phyloP scores from a whole-genome alignment of 2,888 invertebrate species.

The Sesia apiformis region DNA sequence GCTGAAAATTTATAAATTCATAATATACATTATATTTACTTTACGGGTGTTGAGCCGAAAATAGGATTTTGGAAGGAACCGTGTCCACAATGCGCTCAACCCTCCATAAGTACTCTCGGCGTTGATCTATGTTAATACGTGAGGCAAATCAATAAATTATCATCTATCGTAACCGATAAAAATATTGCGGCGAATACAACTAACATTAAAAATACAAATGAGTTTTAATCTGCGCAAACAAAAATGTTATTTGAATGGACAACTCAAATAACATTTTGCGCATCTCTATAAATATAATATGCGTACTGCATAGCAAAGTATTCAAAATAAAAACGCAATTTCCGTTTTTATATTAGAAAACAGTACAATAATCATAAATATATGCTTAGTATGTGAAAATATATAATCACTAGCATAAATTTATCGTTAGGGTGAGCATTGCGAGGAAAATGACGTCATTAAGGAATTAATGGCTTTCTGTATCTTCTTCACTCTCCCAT shows the following conservation, averaged over 20 bases:
- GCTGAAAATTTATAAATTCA: conserved; percentile 65
- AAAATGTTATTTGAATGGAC: conserved; percentile 23
- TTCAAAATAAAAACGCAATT: conserved; percentile 41
- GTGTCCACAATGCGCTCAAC: conserved; percentile 31
- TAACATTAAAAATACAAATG: conserved; percentile 28
- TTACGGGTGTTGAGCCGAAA: conserved; percentile 26
- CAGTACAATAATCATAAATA: conserved; percentile 38
- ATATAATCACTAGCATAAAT: conserved; percentile 33
- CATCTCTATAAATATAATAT: conserved; percentile 10
- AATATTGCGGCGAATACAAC: conserved; percentile 40
- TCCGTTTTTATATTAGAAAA: conserved; percentile 40
- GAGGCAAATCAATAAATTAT: conserved; percentile 35
- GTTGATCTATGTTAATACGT: conserved; percentile 3
- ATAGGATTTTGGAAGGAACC: conserved; percentile 24
- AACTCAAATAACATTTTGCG: conserved; percentile 23
- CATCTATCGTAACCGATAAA: conserved; percentile 37
- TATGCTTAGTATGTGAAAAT: conserved; percentile 38
- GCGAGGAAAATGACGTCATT: conserved; percentile 5
- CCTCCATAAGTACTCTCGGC: conserved; percentile 54
- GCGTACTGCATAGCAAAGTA: conserved; percentile 34
- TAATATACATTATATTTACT: conserved; percentile 57
- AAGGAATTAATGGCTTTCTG: no score
- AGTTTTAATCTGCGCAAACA: conserved; percentile 31
- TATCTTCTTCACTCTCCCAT: no score
- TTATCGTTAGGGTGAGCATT: conserved; percentile 34